Evolutionary conservation across 35 echinoderm and acorn worm genomes (phyloP).

Genomic region (Amphiura filiformis): DNA sequence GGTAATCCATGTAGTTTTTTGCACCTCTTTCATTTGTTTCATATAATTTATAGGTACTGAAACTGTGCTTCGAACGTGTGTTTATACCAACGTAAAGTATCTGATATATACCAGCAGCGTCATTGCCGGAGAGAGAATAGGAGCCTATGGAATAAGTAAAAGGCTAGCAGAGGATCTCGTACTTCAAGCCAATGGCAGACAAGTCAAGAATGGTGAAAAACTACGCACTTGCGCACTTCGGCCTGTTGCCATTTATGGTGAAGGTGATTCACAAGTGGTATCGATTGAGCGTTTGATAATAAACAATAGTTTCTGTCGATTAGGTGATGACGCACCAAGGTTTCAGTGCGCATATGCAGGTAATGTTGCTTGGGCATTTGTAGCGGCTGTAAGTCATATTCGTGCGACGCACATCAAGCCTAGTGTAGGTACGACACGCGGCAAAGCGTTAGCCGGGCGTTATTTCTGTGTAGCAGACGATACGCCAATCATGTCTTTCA

Average conservation of each 20-base stretch:
- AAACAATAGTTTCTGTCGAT: background rate
- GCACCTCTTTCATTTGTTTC: too few relatives aligned
- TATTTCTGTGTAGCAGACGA: conserved; percentile 33
- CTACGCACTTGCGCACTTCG: background rate
- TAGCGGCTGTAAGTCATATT: conserved; percentile 18
- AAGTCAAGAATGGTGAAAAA: background rate
- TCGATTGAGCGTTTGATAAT: too few relatives aligned
- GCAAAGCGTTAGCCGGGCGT: background rate
- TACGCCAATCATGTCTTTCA: conserved; percentile 3
- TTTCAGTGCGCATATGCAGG: conserved; percentile 37
- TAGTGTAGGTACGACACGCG: background rate
- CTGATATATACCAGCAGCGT: background rate
- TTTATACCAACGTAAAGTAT: background rate
- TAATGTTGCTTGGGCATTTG: conserved; percentile 33
- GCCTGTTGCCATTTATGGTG: background rate
- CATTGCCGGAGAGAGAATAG: background rate
- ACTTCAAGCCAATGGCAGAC: background rate
- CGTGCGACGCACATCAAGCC: background rate
- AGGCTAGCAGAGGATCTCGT: background rate
- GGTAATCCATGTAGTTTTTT: too few relatives aligned
- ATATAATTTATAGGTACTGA: background rate
- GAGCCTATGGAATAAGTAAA: background rate
- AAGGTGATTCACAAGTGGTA: too few relatives aligned
- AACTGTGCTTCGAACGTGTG: background rate
- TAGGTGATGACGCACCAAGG: conserved; percentile 13